Percentiles rank a stretch among this genome's conserved stretches.
These are phyloP conservation scores for Lasioglossum villosulum DNA, from an alignment of 2,888 invertebrate genomes.

Conservation along the genomic window DNA sequence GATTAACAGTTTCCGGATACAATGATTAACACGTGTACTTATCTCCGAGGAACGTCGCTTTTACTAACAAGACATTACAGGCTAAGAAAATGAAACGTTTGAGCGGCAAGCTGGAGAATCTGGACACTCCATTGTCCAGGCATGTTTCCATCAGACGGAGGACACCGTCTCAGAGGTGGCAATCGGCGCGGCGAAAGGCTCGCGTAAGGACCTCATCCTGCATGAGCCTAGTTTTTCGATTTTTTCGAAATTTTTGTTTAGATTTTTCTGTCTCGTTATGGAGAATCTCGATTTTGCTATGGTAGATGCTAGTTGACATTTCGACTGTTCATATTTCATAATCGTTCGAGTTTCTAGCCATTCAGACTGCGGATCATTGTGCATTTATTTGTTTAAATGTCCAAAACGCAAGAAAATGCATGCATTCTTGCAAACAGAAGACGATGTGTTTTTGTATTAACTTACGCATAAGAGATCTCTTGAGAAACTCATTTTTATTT, in stretches of 20 bases:
- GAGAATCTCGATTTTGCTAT: background rate
- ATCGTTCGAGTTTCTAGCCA: background rate
- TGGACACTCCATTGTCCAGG: slow-evolving; percentile 81
- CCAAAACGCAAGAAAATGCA: background rate
- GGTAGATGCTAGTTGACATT: background rate
- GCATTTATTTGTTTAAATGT: background rate
- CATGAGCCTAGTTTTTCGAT: slow-evolving; percentile 41
- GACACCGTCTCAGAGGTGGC: slow-evolving; percentile 83
- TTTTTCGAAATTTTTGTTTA: slow-evolving; percentile 15
- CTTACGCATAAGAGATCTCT: background rate
- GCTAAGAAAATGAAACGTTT: slow-evolving; percentile 78
- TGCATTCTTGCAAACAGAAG: no score
- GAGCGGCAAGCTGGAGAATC: slow-evolving; percentile 80
- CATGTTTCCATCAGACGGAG: slow-evolving; percentile 82
- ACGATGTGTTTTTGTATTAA: no score
- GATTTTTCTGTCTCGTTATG: background rate
- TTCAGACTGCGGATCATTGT: background rate
- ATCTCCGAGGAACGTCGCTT: slow-evolving; percentile 60
- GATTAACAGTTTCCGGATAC: slow-evolving; percentile 23
- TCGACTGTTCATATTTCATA: slow-evolving; percentile 4
- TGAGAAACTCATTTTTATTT: background rate
- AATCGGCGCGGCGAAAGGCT: slow-evolving; percentile 83
- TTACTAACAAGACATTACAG: slow-evolving; percentile 79
- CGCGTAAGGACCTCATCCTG: slow-evolving; percentile 79
- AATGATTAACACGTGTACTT: slow-evolving; percentile 9